Conservation (phyloP, 2,113 vertebrate species). For the Ictidomys tridecemlineatus region DNA sequence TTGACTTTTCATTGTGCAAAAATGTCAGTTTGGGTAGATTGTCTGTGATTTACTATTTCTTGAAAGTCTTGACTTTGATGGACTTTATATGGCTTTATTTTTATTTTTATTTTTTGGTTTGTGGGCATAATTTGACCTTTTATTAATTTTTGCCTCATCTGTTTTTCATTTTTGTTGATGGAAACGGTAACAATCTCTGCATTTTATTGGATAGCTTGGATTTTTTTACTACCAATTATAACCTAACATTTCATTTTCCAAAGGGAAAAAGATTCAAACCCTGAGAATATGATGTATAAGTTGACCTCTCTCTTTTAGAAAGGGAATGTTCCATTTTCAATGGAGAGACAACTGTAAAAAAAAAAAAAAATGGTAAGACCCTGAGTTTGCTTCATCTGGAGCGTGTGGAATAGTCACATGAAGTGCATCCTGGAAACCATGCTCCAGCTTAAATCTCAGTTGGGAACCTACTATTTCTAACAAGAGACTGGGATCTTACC, state of each 20-base stretch:
- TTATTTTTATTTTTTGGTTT: slow-evolving; percentile 13
- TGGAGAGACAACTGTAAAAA: neutral
- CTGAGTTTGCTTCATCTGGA: neutral
- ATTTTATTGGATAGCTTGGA: neutral
- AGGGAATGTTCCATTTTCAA: neutral
- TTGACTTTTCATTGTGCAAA: neutral
- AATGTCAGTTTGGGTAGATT: neutral
- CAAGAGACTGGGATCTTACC: neutral
- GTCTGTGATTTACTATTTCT: neutral
- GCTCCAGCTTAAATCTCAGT: neutral
- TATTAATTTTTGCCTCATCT: neutral
- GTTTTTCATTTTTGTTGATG: neutral
- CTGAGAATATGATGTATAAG: neutral
- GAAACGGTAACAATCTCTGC: neutral
- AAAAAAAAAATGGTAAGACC: neutral
- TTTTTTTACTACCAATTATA: neutral
- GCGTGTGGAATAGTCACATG: too few species aligned
- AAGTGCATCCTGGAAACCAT: neutral
- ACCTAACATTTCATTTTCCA: neutral
- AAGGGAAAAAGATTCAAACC: neutral
- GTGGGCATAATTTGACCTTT: slow-evolving; percentile 24
- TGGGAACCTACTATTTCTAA: neutral
- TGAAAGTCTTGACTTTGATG: neutral
- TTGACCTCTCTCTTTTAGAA: neutral
- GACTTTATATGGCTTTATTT: slow-evolving; percentile 24